A percentile compares a stretch with the other conserved stretches of the same genome.
Conservation (phyloP, 2,113 vertebrate genomes). For the Paramormyrops kingsleyae region DNA sequence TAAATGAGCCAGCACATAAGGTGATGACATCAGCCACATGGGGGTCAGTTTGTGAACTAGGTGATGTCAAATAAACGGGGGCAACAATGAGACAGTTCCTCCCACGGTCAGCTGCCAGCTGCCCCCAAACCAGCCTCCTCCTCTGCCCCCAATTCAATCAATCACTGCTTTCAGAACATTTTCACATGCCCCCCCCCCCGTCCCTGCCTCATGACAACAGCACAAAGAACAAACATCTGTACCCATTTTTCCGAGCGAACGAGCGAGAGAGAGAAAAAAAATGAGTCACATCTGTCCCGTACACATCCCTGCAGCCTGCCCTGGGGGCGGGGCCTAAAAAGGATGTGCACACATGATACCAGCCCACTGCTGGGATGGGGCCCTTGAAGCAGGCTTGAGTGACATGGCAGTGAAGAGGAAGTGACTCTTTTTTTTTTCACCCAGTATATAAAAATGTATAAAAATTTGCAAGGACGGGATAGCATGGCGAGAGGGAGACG, state of each 20-base stretch:
- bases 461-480: not conserved
- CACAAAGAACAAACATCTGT: not conserved
- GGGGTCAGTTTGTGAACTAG: not conserved
- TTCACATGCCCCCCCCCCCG: not conserved
- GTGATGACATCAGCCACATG: slow-evolving; percentile 4
- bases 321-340: not conserved
- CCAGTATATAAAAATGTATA: not conserved
- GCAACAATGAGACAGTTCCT: not conserved
- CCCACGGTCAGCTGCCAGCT: not conserved
- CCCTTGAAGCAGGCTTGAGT: not conserved
- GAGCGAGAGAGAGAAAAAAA: not conserved
- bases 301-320: not conserved
- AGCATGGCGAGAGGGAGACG: not conserved
- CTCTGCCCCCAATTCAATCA: not conserved
- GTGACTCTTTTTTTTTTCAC: not conserved
- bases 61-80: not conserved
- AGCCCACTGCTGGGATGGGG: not conserved
- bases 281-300: not conserved
- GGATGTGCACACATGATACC: not conserved
- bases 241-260: not conserved
- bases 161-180: not conserved
- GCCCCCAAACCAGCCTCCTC: not conserved
- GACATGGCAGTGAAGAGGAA: not conserved
- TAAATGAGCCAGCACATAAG: not conserved
- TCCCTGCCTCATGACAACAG: not conserved